Percentiles rank a stretch among this genome's conserved stretches.
Evolutionary conservation across 2,797 vertebrate genomes (phyloP).

Genomic region (Silurus lanzhouensis): DNA sequence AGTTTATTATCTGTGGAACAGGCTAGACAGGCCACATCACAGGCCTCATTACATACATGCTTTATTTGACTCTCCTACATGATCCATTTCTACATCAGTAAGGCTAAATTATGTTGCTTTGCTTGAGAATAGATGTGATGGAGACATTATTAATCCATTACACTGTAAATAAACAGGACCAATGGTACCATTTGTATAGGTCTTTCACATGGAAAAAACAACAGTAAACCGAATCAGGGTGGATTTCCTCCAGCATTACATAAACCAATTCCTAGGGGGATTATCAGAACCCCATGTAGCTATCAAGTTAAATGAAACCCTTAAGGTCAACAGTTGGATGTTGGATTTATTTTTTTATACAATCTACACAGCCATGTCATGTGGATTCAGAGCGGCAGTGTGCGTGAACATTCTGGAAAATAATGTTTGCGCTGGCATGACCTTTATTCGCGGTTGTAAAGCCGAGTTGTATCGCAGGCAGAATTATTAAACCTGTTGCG

Average conservation of each 20-base stretch:
- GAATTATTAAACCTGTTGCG: background rate
- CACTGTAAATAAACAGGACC: no score
- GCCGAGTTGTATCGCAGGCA: background rate
- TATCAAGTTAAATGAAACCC: slow-evolving; percentile 22
- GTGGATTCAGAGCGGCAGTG: background rate
- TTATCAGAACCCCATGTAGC: slow-evolving; percentile 13
- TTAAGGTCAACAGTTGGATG: slow-evolving; percentile 5
- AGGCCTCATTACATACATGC: no score
- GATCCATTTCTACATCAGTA: no score
- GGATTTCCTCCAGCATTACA: background rate
- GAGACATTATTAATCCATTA: no score
- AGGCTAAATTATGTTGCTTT: no score
- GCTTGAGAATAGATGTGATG: no score
- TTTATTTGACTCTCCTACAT: no score
- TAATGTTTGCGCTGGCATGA: background rate
- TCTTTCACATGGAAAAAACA: background rate
- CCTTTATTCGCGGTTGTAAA: slow-evolving; percentile 30
- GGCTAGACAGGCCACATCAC: background rate
- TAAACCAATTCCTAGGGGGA: slow-evolving; percentile 20
- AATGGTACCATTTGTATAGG: background rate
- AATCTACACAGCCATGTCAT: background rate
- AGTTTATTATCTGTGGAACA: background rate
- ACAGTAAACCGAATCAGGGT: background rate
- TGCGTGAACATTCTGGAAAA: background rate
- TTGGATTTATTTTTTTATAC: background rate